These are phyloP conservation scores for Aleiodes sp. DNA, from an alignment of 1,140 invertebrate species.

Conservation along the genomic window DNA sequence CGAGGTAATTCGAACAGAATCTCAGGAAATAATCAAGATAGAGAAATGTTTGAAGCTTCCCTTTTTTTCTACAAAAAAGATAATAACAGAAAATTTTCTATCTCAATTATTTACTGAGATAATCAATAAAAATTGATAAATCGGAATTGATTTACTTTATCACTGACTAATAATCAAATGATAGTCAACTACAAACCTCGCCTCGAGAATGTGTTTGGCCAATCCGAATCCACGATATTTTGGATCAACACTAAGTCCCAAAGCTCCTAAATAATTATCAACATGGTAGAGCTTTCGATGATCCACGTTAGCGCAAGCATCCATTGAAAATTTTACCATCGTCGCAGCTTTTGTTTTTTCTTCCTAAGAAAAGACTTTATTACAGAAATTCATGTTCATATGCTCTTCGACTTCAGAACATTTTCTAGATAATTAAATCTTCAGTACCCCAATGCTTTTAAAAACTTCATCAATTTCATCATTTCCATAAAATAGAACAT, in stretches of 20 bases:
- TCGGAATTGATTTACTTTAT: no score
- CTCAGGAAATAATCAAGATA: no score
- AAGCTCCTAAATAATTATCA: constrained; percentile 48
- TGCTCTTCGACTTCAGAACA: neutral
- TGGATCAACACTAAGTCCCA: constrained; percentile 53
- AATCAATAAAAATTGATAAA: no score
- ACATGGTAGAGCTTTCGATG: constrained; percentile 45
- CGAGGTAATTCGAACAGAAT: no score
- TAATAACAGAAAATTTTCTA: no score
- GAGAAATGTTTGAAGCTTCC: no score
- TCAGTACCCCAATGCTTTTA: constrained; percentile 34
- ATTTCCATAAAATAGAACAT: constrained; percentile 39
- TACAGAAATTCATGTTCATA: neutral
- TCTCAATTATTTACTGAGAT: no score
- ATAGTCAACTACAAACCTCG: constrained; percentile 46
- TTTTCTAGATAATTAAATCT: neutral
- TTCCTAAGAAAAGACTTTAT: neutral
- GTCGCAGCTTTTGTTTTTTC: neutral
- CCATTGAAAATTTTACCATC: neutral
- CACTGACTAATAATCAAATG: no score
- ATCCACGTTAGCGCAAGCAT: constrained; percentile 28
- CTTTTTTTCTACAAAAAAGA: no score
- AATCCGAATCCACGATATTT: constrained; percentile 51
- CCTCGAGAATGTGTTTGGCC: constrained; percentile 44
- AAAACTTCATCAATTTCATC: neutral